Conservation (phyloP, 2,888 invertebrate genomes). For the Stenodema calcarata region DNA sequence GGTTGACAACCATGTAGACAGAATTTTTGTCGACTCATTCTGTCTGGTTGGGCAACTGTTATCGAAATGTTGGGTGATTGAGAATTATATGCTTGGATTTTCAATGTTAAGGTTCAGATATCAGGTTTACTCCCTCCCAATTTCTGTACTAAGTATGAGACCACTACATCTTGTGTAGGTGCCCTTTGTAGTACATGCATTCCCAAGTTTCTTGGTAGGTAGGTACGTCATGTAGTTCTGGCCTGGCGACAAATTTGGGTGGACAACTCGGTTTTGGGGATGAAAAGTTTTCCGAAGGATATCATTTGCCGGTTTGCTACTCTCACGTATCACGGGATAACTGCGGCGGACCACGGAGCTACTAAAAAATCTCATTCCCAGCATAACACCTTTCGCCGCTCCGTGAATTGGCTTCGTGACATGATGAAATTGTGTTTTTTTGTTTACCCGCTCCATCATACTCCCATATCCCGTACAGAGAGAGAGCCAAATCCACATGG, state of each 20-base stretch:
- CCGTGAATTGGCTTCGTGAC: constrained; percentile 4
- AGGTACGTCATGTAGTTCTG: too few relatives aligned
- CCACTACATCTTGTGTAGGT: too few relatives aligned
- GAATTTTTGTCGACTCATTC: too few relatives aligned
- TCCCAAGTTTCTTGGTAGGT: too few relatives aligned
- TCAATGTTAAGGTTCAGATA: too few relatives aligned
- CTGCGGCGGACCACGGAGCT: neutral
- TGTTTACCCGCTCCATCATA: constrained; percentile 13
- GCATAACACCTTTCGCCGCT: neutral
- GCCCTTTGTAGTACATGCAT: too few relatives aligned
- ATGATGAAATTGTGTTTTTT: neutral
- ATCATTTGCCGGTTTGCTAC: neutral
- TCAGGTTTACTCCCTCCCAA: too few relatives aligned
- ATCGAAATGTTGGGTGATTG: too few relatives aligned
- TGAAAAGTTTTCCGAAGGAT: neutral
- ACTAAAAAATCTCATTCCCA: neutral
- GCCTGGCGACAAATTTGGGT: neutral
- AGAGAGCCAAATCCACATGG: neutral
- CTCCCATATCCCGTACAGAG: neutral
- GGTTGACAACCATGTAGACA: too few relatives aligned
- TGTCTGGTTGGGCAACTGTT: too few relatives aligned
- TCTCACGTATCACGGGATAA: neutral
- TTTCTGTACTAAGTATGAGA: too few relatives aligned
- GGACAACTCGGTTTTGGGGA: neutral
- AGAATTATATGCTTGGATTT: too few relatives aligned